Percentiles rank a stretch among this genome's conserved stretches.
phyloP scores from a whole-genome alignment of 2,113 vertebrate species.

The Nerophis lumbriciformis region DNA sequence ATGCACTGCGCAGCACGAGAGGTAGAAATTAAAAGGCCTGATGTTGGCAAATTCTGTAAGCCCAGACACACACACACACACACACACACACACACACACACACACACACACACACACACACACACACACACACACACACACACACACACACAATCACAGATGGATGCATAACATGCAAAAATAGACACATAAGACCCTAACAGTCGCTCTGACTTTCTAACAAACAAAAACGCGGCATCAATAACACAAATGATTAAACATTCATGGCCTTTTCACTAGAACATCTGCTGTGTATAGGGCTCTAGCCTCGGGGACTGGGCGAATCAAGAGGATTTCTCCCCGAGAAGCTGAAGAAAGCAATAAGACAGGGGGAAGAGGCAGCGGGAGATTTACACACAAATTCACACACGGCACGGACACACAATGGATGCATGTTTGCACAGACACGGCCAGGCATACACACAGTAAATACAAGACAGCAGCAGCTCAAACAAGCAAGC shows the following conservation, averaged over 20 bases:
- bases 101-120: neutral
- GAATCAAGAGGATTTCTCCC: slow-evolving; percentile 74
- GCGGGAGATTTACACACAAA: slow-evolving; percentile 45
- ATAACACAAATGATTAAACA: slow-evolving; percentile 86
- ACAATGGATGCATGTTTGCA: slow-evolving; percentile 27
- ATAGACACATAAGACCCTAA: slow-evolving; percentile 45
- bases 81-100: slow-evolving; percentile 5
- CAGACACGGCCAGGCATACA: slow-evolving; percentile 20
- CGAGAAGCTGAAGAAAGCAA: slow-evolving; percentile 71
- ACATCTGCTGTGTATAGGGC: slow-evolving; percentile 75
- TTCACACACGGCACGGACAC: slow-evolving; percentile 20
- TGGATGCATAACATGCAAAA: slow-evolving; percentile 36
- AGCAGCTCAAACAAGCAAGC: slow-evolving; percentile 27
- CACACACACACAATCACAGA: slow-evolving; percentile 16
- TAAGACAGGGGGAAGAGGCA: slow-evolving; percentile 52
- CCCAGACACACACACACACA: neutral
- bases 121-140: slow-evolving; percentile 9
- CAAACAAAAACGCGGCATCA: slow-evolving; percentile 76
- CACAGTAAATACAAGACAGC: slow-evolving; percentile 28
- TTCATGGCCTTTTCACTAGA: slow-evolving; percentile 78
- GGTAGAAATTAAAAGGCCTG: slow-evolving; percentile 25
- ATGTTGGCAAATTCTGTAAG: slow-evolving; percentile 10
- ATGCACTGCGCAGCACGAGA: slow-evolving; percentile 29
- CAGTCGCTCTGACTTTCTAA: slow-evolving; percentile 61
- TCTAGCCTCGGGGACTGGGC: slow-evolving; percentile 70